Conservation (phyloP, 1,140 invertebrate genomes). For the Trichomalopsis sarcophagae region DNA sequence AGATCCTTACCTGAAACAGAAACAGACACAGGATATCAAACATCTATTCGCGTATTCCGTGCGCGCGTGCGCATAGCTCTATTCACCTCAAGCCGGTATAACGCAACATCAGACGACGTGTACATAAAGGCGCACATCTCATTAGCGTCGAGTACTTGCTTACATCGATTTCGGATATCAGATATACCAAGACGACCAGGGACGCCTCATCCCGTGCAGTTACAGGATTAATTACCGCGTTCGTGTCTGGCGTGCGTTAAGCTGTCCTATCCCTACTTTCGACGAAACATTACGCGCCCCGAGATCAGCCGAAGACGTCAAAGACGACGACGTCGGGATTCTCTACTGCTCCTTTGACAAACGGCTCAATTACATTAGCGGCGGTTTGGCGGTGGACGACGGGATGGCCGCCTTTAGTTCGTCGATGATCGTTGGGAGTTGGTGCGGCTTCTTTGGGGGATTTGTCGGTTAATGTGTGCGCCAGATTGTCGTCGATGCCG, state of each 20-base stretch:
- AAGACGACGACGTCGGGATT: too few relatives aligned
- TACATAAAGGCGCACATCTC: not conserved
- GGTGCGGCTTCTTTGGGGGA: not conserved
- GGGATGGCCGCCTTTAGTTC: not conserved
- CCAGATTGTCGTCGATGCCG: not conserved
- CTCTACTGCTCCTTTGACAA: not conserved
- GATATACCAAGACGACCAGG: slow-evolving; percentile 19
- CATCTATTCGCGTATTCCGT: not conserved
- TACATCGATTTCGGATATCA: slow-evolving; percentile 55
- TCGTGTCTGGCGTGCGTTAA: slow-evolving; percentile 31
- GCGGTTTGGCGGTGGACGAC: not conserved
- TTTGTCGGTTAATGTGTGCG: not conserved
- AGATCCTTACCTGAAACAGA: slow-evolving; percentile 74
- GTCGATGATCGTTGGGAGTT: slow-evolving; percentile 1
- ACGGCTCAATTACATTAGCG: slow-evolving; percentile 40
- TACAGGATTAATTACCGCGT: slow-evolving; percentile 44
- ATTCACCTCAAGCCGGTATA: not conserved
- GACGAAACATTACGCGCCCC: slow-evolving; percentile 13
- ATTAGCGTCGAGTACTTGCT: slow-evolving; percentile 22
- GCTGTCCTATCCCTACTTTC: slow-evolving; percentile 3
- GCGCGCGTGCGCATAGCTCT: not conserved
- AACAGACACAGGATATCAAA: slow-evolving; percentile 51
- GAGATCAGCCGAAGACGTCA: not conserved
- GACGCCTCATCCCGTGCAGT: not conserved
- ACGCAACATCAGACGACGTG: not conserved